Evolutionary conservation across 1,140 invertebrate species (phyloP).

Genomic region (Leptonema lineaticorne): DNA sequence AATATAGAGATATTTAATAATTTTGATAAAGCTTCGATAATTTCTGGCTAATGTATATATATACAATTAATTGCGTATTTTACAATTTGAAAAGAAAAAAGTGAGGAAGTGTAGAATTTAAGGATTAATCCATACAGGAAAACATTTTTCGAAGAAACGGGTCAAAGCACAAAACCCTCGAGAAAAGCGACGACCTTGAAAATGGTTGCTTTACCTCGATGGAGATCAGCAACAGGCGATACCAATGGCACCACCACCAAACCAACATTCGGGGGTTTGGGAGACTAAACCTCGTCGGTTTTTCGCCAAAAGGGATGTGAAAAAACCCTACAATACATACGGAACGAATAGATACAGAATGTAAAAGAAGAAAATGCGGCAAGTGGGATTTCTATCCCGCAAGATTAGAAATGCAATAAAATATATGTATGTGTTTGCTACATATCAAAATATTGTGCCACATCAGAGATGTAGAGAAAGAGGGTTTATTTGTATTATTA

Average conservation of each 20-base stretch:
- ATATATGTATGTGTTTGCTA: background rate
- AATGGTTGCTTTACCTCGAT: background rate
- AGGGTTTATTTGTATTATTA: no score
- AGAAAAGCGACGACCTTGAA: background rate
- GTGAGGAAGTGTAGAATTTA: background rate
- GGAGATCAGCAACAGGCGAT: slow-evolving; percentile 6
- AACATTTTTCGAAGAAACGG: background rate
- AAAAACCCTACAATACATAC: no score
- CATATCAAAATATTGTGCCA: no score
- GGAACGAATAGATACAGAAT: no score
- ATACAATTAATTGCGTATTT: no score
- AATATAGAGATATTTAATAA: no score
- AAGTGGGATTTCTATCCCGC: background rate
- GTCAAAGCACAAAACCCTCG: background rate
- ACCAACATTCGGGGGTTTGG: background rate
- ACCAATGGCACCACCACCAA: background rate
- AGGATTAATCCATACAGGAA: background rate
- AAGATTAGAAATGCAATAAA: background rate
- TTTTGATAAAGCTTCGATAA: no score
- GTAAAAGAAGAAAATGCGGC: background rate
- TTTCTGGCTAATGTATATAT: no score
- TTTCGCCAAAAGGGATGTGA: background rate
- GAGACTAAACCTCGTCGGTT: background rate
- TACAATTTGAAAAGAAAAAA: no score
- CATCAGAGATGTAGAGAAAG: no score